A percentile compares a stretch with the other conserved stretches of the same genome.
These are phyloP conservation scores for Ormyrus nitidulus DNA, from an alignment of 2,888 invertebrate genomes.

Conservation along the genomic window DNA sequence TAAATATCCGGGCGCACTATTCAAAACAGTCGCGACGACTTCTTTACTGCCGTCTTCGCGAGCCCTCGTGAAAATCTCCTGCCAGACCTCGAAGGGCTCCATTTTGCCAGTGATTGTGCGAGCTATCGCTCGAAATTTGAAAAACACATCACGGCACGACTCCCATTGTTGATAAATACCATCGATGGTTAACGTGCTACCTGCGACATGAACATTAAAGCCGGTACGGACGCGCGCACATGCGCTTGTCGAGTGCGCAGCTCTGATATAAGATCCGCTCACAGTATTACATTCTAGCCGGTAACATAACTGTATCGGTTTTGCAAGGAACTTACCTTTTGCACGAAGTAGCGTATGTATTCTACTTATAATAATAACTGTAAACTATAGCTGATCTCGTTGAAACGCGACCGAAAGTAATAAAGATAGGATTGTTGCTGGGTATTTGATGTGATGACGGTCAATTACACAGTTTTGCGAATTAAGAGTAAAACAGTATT, in stretches of 20 bases:
- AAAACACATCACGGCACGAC: neutral
- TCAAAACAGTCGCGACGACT: slow-evolving; percentile 34
- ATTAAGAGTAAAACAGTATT: neutral
- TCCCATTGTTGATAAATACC: neutral
- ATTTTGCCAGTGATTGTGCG: slow-evolving; percentile 43
- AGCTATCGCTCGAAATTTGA: neutral
- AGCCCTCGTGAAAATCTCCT: slow-evolving; percentile 57
- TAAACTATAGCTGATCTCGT: too few relatives aligned
- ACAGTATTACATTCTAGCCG: too few relatives aligned
- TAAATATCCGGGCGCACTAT: slow-evolving; percentile 27
- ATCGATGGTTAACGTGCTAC: neutral
- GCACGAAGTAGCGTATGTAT: too few relatives aligned
- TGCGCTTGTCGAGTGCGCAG: neutral
- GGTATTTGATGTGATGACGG: too few relatives aligned
- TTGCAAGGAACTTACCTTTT: too few relatives aligned
- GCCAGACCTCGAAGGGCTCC: slow-evolving; percentile 61
- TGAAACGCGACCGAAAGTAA: too few relatives aligned
- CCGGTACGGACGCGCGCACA: slow-evolving; percentile 1
- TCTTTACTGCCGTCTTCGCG: slow-evolving; percentile 14
- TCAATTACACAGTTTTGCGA: too few relatives aligned
- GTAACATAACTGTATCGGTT: too few relatives aligned
- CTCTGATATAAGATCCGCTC: too few relatives aligned
- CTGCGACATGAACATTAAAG: neutral
- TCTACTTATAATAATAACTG: too few relatives aligned
- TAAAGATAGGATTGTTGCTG: too few relatives aligned